These are phyloP conservation scores for Lepeophtheirus salmonis DNA, from an alignment of 1,140 invertebrate species.

Conservation along the genomic window DNA sequence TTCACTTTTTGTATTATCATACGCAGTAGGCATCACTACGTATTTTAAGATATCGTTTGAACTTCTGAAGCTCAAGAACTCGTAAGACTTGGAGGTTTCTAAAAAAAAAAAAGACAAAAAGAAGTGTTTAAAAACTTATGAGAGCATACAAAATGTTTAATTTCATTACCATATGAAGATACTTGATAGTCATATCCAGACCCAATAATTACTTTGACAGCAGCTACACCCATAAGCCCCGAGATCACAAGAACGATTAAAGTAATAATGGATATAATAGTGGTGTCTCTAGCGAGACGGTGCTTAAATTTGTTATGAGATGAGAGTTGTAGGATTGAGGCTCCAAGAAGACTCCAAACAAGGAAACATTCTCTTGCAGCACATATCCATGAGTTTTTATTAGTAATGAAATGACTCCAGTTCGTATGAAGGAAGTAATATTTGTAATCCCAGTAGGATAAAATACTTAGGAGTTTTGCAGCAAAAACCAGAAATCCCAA, in stretches of 20 bases:
- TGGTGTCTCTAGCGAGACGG: constrained; percentile 51
- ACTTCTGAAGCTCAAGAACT: constrained; percentile 39
- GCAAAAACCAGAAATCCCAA: constrained; percentile 49
- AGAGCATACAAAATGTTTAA: too few relatives aligned
- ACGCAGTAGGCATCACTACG: constrained; percentile 26
- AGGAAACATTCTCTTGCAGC: constrained; percentile 69
- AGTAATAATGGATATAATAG: constrained; percentile 54
- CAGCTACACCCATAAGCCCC: constrained; percentile 48
- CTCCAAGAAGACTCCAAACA: constrained; percentile 69
- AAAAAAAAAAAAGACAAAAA: constrained; percentile 25
- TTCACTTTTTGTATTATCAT: constrained; percentile 42
- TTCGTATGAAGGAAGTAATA: neutral
- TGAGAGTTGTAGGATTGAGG: constrained; percentile 55
- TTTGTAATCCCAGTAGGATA: constrained; percentile 27
- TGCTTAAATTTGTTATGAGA: constrained; percentile 44
- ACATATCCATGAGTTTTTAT: constrained; percentile 49
- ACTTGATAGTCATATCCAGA: constrained; percentile 50
- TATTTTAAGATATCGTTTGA: constrained; percentile 29
- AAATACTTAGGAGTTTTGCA: constrained; percentile 48
- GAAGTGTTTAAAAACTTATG: constrained; percentile 2
- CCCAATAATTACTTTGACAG: constrained; percentile 39
- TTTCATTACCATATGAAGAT: constrained; percentile 55
- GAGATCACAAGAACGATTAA: constrained; percentile 47
- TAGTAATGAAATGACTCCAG: constrained; percentile 13
- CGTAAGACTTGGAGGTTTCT: constrained; percentile 52